A percentile compares a stretch with the other conserved stretches of the same genome.
Evolutionary conservation across 2,797 vertebrate genomes (phyloP).

Genomic region (Telmatherina bonti): DNA sequence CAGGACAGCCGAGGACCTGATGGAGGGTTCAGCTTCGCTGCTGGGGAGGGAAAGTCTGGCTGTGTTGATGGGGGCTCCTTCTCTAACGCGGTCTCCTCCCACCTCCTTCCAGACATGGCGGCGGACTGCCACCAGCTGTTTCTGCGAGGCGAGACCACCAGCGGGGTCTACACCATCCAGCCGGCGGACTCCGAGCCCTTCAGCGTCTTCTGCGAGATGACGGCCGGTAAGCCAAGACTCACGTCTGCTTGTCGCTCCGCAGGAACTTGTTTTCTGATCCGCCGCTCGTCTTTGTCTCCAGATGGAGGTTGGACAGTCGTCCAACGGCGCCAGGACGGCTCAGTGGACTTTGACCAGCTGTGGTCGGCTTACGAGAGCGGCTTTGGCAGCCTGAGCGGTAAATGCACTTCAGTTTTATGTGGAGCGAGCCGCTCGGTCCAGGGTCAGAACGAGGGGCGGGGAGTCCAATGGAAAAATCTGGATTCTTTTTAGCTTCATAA

Average conservation of each 20-base stretch:
- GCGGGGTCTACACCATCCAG: conserved; percentile 90
- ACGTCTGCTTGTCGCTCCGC: neutral
- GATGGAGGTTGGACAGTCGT: conserved; percentile 95
- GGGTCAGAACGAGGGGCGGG: no score
- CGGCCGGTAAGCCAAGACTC: conserved; percentile 77
- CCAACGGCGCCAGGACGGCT: conserved; percentile 92
- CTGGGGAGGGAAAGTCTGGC: conserved; percentile 2
- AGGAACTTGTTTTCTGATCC: conserved; percentile 7
- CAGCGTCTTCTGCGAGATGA: conserved; percentile 92
- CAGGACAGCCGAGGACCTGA: no score
- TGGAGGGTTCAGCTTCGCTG: no score
- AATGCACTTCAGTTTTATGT: conserved; percentile 63
- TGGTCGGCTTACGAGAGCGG: conserved; percentile 93
- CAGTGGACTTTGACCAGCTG: conserved; percentile 92
- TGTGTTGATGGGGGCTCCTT: no score
- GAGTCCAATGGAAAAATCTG: no score
- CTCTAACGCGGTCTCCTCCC: neutral
- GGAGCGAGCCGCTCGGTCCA: no score
- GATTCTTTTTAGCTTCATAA: no score
- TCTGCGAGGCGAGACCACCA: conserved; percentile 85
- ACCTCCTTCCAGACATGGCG: conserved; percentile 79
- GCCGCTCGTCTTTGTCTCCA: conserved; percentile 59
- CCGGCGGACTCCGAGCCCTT: conserved; percentile 85
- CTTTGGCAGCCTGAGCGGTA: conserved; percentile 91
- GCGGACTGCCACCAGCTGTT: conserved; percentile 92